Conservation (phyloP, 2,797 vertebrate genomes). For the Apodemus agrarius region DNA sequence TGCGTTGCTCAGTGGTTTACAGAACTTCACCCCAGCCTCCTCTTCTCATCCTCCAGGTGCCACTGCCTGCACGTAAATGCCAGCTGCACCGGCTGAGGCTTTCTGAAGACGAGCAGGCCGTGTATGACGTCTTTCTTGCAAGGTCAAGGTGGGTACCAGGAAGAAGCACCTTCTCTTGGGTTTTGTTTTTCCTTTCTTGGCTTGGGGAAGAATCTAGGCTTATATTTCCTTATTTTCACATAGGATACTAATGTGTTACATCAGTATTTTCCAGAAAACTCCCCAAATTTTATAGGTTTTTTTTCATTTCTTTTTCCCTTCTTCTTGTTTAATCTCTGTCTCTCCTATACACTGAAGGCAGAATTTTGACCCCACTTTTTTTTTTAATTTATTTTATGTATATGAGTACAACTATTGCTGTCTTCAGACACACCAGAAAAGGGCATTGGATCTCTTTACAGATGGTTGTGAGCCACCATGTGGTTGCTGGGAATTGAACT, state of each 20-base stretch:
- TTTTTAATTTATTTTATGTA: too few relatives aligned
- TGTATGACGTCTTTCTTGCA: slow-evolving; percentile 95
- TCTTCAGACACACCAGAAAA: too few relatives aligned
- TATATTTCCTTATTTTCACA: neutral
- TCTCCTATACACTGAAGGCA: neutral
- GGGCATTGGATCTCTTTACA: too few relatives aligned
- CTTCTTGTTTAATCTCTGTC: neutral
- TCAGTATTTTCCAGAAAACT: neutral
- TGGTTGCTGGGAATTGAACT: too few relatives aligned
- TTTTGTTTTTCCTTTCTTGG: neutral
- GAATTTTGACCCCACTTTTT: neutral
- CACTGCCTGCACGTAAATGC: slow-evolving; percentile 90
- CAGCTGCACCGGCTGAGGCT: slow-evolving; percentile 92
- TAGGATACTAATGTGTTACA: neutral
- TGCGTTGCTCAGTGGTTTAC: too few relatives aligned
- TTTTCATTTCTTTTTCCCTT: neutral
- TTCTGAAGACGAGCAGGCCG: slow-evolving; percentile 92
- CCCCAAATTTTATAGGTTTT: neutral
- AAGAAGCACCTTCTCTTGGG: neutral
- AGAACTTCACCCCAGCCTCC: neutral
- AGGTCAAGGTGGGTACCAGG: slow-evolving; percentile 91
- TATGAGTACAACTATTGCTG: too few relatives aligned
- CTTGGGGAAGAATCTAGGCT: neutral
- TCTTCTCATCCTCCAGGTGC: slow-evolving; percentile 87
- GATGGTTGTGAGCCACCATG: too few relatives aligned